Base-by-base conservation (phyloP, 92 coral and sea anemone species). In the Muricea muricata region DNA sequence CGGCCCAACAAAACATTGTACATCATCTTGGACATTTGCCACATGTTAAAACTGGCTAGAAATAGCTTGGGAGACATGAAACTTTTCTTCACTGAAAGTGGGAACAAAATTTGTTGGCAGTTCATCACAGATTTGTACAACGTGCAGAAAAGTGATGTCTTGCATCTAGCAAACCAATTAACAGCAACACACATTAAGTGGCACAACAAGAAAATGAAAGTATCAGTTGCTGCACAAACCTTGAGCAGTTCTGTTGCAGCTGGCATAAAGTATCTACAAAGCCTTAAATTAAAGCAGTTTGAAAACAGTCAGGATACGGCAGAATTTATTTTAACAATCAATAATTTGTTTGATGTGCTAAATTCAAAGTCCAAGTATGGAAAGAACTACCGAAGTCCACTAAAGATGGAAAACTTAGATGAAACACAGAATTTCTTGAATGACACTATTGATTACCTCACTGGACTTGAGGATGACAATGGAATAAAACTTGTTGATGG, bases 161-260 rank as follows among this genome's bases (percentile, higher is more conserved):
- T 79, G 5, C 84, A 66, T 34, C 50, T 79, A 20, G 84, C 56
- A 23, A 63, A 35, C 23, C 39, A 66, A 29, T 21, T 75, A 30
- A 76, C 21, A 52, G 13, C 65, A 25, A 61, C 13, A 39, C 85
- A 80, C 60, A 80, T 80, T 6, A 80, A 40, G 35, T 67, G 73
- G 73, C 85, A 65, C 26, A 60, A 60, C 37, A 40, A 65, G 40
- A 35, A 42, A 37, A 40, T 80, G 85, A 80, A 58, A 35, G 85
- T 80, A 29, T 57, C 72, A 25, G 17, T 80, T 20, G 85, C 85
- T 61, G 85, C 85, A 7, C 85, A 80, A 80, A 45, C 57, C 29
- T 37, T 80, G 23, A 80, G 85, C 60, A 25, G 39, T 60, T 60
- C 60, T 80, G 85, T 80, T 17, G 73, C 85, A 31, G 85, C 85